Percentiles rank a stretch among this genome's conserved stretches.
Evolutionary conservation across 2,113 vertebrate species (phyloP).

Genomic region (Xiphophorus hellerii): DNA sequence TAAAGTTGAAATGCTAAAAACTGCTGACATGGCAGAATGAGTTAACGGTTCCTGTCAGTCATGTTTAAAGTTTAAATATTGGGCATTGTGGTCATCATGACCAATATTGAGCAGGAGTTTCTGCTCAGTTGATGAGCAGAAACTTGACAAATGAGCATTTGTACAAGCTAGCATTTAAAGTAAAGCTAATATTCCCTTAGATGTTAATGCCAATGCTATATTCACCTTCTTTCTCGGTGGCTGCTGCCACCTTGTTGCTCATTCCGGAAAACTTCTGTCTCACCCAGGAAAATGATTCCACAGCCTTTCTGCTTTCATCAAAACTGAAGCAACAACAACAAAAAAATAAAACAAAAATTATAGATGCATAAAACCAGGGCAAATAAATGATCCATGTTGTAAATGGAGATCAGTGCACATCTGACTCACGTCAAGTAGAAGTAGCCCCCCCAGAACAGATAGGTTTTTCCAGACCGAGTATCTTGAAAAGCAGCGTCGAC

Average conservation of each 20-base stretch:
- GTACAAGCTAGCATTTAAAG: too few relatives aligned
- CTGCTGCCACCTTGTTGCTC: conserved; percentile 80
- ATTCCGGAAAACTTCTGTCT: conserved; percentile 74
- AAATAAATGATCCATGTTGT: neutral
- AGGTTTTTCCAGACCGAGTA: conserved; percentile 23
- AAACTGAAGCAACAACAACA: conserved; percentile 73
- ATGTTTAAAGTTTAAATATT: neutral
- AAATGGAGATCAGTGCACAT: neutral
- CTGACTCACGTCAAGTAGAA: conserved; percentile 45
- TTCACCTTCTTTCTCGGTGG: conserved; percentile 80
- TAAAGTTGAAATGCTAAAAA: neutral
- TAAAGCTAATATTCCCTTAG: neutral
- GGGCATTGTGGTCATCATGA: neutral
- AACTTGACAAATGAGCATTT: neutral
- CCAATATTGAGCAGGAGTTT: too few relatives aligned
- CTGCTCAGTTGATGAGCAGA: neutral
- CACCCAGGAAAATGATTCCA: conserved; percentile 84
- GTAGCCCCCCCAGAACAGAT: conserved; percentile 29
- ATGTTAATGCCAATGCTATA: neutral
- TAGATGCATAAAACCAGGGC: neutral
- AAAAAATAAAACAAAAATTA: conserved; percentile 10
- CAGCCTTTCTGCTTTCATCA: conserved; percentile 73
- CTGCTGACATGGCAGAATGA: neutral
- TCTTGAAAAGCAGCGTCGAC: conserved; percentile 46
- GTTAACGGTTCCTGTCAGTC: neutral